phyloP scores from a whole-genome alignment of 1,140 invertebrate species.

The Eriocheir sinensis region DNA sequence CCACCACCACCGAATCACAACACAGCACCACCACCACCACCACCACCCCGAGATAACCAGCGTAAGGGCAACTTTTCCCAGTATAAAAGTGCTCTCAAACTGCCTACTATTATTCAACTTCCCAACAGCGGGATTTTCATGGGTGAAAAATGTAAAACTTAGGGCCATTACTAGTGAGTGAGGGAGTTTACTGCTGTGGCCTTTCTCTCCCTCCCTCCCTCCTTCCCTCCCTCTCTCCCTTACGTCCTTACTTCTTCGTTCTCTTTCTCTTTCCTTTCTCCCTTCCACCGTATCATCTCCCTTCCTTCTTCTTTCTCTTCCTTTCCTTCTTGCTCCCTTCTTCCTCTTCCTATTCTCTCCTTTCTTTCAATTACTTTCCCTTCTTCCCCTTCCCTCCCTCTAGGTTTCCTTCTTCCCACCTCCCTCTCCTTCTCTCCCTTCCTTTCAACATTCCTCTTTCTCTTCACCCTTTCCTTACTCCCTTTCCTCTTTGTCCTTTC shows the following conservation, averaged over 20 bases:
- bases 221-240: too few species aligned
- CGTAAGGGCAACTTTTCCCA: constrained; percentile 36
- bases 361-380: too few species aligned
- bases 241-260: neutral
- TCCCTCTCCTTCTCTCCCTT: too few species aligned
- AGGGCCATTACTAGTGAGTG: constrained; percentile 12
- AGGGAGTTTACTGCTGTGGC: constrained; percentile 20
- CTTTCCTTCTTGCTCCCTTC: too few species aligned
- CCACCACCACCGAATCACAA: neutral
- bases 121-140: constrained; percentile 43
- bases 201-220: neutral
- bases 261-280: neutral
- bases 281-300: too few species aligned
- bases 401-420: too few species aligned
- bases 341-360: too few species aligned
- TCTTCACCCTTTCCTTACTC: constrained; percentile 3
- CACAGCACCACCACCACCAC: neutral
- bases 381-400: too few species aligned
- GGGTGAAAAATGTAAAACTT: constrained; percentile 41
- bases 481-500: neutral
- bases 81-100: constrained; percentile 47
- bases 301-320: neutral
- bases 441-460: neutral
- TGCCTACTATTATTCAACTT: constrained; percentile 51
- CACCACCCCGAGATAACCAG: constrained; percentile 35